Evolutionary conservation across 2,888 invertebrate genomes (phyloP), one percentile per base, ranked within the genome.

Genomic region (Philereme vetulata): DNA sequence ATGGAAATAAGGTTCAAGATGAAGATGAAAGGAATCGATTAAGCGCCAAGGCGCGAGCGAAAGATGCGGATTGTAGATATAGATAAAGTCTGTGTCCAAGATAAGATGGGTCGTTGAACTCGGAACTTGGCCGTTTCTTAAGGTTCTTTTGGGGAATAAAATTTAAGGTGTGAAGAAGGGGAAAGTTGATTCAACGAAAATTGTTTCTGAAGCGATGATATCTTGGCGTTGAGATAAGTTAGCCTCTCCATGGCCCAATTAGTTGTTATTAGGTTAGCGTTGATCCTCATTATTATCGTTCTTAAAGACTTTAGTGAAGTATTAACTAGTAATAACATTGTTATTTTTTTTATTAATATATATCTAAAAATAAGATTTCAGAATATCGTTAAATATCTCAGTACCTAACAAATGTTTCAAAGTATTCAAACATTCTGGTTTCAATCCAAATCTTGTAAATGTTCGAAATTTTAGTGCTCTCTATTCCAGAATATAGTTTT

Each of bases 101-200:
- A 90, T 90, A 90, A 88, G 81, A 67, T 67, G 77, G 86, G 80
- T 81, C 85, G 71, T 81, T 86, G 88, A 87, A 82, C 88, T 76
- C 71, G 69, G 77, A 72, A 74, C 66, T 75, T 75, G 69, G 72
- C 73, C 75, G 76, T 75, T 76, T 81, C 80, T 71, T 78, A 78
- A 80, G 80, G 80, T 71, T 74, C 81, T 81, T 82, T 80, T 70
- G 59, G 58, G 60, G 58, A 58, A 62, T 64, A 54, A 55, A 60
- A 61, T 66, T 65, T 60, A 63, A 65, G 60, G 66, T 59, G 60
- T 60, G 53, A 62, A 46, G 54, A 57, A 54, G 62, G 63, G 58
- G 50, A 65, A 55, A 59, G 60, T 66, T 66, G 49, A 64, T 65
- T 62, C 54, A 64, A 65, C 42, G 54, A 57, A 65, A 58, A 62